phyloP scores from a whole-genome alignment of 1,140 invertebrate species.

The Heliothis subflexa region DNA sequence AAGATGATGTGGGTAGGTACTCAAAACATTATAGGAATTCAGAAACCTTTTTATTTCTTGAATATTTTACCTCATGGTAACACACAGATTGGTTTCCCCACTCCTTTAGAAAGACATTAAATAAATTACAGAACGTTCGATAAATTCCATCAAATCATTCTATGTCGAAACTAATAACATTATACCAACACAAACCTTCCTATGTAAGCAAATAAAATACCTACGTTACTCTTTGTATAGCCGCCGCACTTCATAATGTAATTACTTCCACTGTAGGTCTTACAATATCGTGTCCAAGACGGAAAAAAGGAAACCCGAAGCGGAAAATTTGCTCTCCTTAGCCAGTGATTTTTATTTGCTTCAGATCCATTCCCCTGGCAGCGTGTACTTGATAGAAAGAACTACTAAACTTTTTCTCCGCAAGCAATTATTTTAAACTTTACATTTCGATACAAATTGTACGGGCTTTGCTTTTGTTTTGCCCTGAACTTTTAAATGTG shows the following conservation, averaged over 20 bases:
- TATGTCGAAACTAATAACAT: conserved; percentile 28
- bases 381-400: conserved; percentile 41
- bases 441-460: conserved; percentile 44
- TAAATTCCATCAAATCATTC: conserved; percentile 31
- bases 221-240: conserved; percentile 17
- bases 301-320: conserved; percentile 38
- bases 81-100: not conserved
- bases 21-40: no score
- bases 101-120: not conserved
- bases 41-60: not conserved
- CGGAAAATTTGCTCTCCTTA: conserved; percentile 52
- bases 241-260: conserved; percentile 38
- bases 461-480: conserved; percentile 25
- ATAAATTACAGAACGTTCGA: conserved; percentile 8
- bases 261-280: conserved; percentile 30
- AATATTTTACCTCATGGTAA: no score
- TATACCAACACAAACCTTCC: conserved; percentile 30
- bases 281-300: conserved; percentile 44
- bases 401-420: conserved; percentile 40
- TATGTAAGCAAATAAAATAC: conserved; percentile 26
- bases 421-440: conserved; percentile 46
- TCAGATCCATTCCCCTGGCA: conserved; percentile 37
- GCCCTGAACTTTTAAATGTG: conserved; percentile 29
- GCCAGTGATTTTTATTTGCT: conserved; percentile 47
- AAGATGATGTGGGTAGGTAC: no score